phyloP scores from a whole-genome alignment of 2,888 invertebrate species.

The Panorpa germanica region DNA sequence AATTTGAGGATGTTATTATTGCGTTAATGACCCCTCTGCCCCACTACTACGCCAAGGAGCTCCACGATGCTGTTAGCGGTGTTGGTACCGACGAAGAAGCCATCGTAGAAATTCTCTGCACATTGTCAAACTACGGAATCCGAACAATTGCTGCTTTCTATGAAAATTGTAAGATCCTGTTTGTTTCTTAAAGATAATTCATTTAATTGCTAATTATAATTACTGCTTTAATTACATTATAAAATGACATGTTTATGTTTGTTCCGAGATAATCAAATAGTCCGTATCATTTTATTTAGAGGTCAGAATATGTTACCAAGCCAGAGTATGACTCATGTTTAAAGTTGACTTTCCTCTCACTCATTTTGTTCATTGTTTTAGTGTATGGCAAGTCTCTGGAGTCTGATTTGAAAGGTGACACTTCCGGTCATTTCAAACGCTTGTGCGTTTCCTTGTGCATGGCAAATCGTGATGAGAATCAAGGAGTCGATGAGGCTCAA shows the following conservation, averaged over 20 bases:
- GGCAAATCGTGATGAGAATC: slow-evolving; percentile 51
- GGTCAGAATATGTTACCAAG: slow-evolving; percentile 1
- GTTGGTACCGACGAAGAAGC: slow-evolving; percentile 80
- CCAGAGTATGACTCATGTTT: too few species aligned
- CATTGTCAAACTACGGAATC: slow-evolving; percentile 78
- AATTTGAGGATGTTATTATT: slow-evolving; percentile 77
- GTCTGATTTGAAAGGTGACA: slow-evolving; percentile 68
- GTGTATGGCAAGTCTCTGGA: slow-evolving; percentile 67
- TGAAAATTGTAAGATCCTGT: slow-evolving; percentile 43
- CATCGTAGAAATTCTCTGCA: slow-evolving; percentile 83
- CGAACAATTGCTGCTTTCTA: slow-evolving; percentile 70
- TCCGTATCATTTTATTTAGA: neutral
- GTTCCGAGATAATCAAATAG: neutral
- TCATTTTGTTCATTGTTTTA: slow-evolving; percentile 24
- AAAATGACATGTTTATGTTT: slow-evolving; percentile 4
- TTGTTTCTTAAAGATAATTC: neutral
- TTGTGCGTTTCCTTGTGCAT: slow-evolving; percentile 71
- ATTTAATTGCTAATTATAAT: neutral
- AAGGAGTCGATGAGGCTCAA: slow-evolving; percentile 43
- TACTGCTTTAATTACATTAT: slow-evolving; percentile 2
- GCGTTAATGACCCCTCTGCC: slow-evolving; percentile 79
- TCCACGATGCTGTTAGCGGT: slow-evolving; percentile 74
- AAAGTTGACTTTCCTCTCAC: too few species aligned
- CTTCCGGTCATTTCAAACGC: slow-evolving; percentile 80
- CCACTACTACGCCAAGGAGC: slow-evolving; percentile 79